phyloP scores from a whole-genome alignment of 2,888 invertebrate genomes.

The Sphinx pinastri region DNA sequence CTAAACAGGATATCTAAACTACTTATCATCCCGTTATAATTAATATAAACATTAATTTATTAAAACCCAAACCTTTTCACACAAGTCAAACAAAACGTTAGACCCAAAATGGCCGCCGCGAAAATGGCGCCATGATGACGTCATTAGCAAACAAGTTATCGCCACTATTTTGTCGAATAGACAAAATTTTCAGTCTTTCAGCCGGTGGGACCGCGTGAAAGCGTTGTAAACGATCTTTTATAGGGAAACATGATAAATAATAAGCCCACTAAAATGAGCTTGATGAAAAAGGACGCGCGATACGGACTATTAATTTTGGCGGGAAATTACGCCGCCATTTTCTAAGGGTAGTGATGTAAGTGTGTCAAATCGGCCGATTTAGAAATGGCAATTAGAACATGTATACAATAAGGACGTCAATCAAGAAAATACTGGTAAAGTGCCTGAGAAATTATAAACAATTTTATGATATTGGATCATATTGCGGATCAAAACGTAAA shows the following conservation, averaged over 20 bases:
- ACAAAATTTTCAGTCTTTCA: conserved; percentile 81
- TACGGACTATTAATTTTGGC: conserved; percentile 71
- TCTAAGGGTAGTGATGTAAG: conserved; percentile 49
- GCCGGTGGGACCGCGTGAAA: conserved; percentile 70
- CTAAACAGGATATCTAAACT: conserved; percentile 11
- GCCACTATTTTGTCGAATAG: conserved; percentile 81
- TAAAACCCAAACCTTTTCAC: conserved; percentile 35
- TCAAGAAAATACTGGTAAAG: not conserved
- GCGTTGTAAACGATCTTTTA: conserved; percentile 70
- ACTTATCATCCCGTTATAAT: not conserved
- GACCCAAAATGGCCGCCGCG: conserved; percentile 66
- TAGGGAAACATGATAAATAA: conserved; percentile 76
- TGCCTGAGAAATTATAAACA: no score
- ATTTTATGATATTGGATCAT: not conserved
- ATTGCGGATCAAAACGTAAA: no score
- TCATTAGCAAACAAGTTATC: conserved; percentile 79
- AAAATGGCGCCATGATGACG: conserved; percentile 69
- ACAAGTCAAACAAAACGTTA: conserved; percentile 72
- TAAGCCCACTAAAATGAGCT: conserved; percentile 69
- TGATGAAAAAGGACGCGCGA: conserved; percentile 74
- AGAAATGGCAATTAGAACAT: conserved; percentile 29
- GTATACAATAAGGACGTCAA: conserved; percentile 6
- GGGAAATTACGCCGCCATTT: conserved; percentile 71
- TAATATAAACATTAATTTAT: conserved; percentile 28
- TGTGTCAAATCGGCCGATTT: conserved; percentile 45